A percentile compares a stretch with the other conserved stretches of the same genome.
Evolutionary conservation across 2,797 vertebrate genomes (phyloP).

Genomic region (Neosilurus mollespiculum): DNA sequence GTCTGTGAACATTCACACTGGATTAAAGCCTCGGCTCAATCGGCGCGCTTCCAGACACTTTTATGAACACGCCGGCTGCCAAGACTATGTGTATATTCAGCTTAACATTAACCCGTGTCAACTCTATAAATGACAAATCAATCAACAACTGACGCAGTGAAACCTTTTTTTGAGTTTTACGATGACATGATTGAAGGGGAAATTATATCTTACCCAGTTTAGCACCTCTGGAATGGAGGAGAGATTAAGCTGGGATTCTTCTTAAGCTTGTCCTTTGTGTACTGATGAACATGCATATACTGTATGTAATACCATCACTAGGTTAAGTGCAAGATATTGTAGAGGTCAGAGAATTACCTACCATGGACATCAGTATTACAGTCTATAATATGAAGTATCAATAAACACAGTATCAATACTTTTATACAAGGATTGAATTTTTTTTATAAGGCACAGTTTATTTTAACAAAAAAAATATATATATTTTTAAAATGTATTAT

Average conservation of each 20-base stretch:
- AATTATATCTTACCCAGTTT: constrained; percentile 40
- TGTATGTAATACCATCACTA: neutral
- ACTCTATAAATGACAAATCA: constrained; percentile 8
- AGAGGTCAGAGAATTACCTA: neutral
- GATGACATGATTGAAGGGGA: neutral
- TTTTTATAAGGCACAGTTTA: too few species aligned
- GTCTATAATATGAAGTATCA: too few species aligned
- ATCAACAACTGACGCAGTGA: neutral
- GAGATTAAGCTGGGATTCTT: too few species aligned
- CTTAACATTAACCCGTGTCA: constrained; percentile 8
- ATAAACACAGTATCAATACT: neutral
- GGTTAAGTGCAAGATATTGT: neutral
- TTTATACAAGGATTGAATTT: neutral
- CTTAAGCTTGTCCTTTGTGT: constrained; percentile 38
- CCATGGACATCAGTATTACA: neutral
- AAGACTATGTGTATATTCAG: constrained; percentile 5
- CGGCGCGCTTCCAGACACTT: constrained; percentile 12
- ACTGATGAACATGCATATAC: neutral
- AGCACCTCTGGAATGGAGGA: constrained; percentile 10
- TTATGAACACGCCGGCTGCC: constrained; percentile 8
- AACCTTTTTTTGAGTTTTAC: constrained; percentile 7
- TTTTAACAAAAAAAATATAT: too few species aligned
- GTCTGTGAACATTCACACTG: constrained; percentile 14
- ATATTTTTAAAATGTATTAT: neutral
- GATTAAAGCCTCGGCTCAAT: constrained; percentile 10